Conservation (phyloP, 2,797 vertebrate genomes). For the Hapalemur alaotrensis region DNA sequence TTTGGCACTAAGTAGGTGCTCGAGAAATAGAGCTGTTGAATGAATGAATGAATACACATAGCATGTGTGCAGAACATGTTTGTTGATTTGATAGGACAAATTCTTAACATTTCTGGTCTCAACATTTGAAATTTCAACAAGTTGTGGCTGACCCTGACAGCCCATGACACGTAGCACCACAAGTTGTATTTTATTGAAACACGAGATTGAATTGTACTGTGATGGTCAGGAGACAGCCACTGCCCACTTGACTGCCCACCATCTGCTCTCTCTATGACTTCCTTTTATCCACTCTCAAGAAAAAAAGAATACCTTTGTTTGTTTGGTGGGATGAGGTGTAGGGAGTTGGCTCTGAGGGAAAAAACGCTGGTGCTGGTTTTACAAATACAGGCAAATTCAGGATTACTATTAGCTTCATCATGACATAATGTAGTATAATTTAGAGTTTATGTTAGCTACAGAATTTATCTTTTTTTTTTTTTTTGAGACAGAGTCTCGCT, state of each 20-base stretch:
- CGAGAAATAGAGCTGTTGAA: neutral
- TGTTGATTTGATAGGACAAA: neutral
- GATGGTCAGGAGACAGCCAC: neutral
- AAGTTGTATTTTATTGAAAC: neutral
- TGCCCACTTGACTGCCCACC: neutral
- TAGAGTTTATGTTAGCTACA: neutral
- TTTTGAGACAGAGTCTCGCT: too few relatives aligned
- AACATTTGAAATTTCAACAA: neutral
- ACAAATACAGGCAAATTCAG: neutral
- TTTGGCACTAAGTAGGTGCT: neutral
- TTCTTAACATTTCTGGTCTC: neutral
- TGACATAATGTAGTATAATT: neutral
- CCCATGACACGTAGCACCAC: neutral
- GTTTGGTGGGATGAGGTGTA: neutral
- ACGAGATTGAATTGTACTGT: neutral
- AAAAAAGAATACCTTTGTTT: neutral
- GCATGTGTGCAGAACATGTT: neutral
- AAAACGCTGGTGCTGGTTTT: neutral
- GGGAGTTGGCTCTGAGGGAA: neutral
- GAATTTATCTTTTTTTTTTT: neutral
- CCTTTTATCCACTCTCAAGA: neutral
- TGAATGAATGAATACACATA: neutral
- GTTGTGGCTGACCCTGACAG: neutral
- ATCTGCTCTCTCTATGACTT: neutral
- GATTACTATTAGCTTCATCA: neutral